These are phyloP conservation scores for Cartodere bifasciata DNA, from an alignment of 2,888 invertebrate genomes.

Conservation along the genomic window DNA sequence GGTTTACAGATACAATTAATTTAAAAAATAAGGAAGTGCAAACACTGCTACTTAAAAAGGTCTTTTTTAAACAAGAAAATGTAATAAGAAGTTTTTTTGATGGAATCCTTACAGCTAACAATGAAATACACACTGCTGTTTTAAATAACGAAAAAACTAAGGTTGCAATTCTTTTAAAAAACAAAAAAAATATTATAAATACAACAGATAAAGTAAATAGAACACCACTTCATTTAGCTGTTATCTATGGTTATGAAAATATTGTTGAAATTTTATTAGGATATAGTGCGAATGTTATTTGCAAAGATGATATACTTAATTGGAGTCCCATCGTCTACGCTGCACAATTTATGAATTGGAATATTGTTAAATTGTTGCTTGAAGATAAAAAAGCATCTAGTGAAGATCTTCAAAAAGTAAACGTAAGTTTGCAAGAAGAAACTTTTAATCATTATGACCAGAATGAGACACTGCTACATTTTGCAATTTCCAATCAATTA, in stretches of 20 bases:
- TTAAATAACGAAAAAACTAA: conserved; percentile 1
- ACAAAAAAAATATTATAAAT: neutral
- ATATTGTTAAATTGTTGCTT: no score
- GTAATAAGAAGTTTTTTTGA: neutral
- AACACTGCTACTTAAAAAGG: conserved; percentile 1
- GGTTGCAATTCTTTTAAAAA: neutral
- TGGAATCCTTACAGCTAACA: neutral
- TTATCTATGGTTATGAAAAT: neutral
- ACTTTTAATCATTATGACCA: no score
- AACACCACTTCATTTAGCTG: neutral
- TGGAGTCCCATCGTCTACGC: conserved; percentile 3
- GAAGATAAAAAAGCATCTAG: no score
- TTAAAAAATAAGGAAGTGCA: neutral
- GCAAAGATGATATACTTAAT: conserved; percentile 2
- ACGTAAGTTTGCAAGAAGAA: no score
- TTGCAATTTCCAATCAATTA: no score
- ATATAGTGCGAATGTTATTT: neutral
- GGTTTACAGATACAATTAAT: neutral
- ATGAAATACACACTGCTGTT: neutral
- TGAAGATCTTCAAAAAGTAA: no score
- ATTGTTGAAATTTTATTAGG: neutral
- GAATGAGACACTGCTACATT: no score
- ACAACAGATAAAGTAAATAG: neutral
- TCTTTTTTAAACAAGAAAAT: neutral
- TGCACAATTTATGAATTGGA: no score